Base-by-base conservation (phyloP, 2,797 vertebrate genomes). In the Acipenser ruthenus region DNA sequence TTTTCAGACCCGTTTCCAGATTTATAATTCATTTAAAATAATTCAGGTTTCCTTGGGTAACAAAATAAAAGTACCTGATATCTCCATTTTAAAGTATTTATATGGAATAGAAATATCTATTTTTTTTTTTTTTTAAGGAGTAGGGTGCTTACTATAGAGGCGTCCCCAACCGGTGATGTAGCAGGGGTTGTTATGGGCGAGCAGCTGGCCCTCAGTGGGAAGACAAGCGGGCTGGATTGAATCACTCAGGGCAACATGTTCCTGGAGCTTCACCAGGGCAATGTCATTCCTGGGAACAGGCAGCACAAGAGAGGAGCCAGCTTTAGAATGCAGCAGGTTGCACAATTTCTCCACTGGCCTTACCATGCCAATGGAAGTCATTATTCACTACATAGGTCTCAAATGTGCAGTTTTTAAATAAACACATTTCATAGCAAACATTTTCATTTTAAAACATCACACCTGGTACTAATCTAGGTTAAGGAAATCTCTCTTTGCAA, bases 101-200 rank as follows among this genome's bases (percentile, higher is more conserved):
- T 37, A 37, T 18, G 15, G 15, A 18, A 18, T 1, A 18, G 15
- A 18, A 18, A 18, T 18, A 18, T 18, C 15, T 18, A 18, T 18
- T 18, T 37, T 37, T 37, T 37, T 37, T 23, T n/a, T 37, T 37
- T 62, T 13, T 62, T 48, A n/a, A n/a, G 55, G 12, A 2, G 4
- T 1, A 6, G 11, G n/a, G 8, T 8, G 68, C 91, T 89, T 73
- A 96, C 94, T 94, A 70, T 72, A 76, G 67, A 90, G 6, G 58
- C 82, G 87, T 47, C 93, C 93, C 93, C 93, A 94, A 69, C 94
- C 93, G 0, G 93, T 95, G 77, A 94, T 68, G 0, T 84, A 93
- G 82, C 91, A 93, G 68, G 91, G 69, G 18, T 80, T 81, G 49
- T 86, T 0, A 0, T 89, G 67, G 10, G 83, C 8, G 70, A 95